Conservation (phyloP, 2,888 invertebrate genomes). For the Pseudococcus viburni region DNA sequence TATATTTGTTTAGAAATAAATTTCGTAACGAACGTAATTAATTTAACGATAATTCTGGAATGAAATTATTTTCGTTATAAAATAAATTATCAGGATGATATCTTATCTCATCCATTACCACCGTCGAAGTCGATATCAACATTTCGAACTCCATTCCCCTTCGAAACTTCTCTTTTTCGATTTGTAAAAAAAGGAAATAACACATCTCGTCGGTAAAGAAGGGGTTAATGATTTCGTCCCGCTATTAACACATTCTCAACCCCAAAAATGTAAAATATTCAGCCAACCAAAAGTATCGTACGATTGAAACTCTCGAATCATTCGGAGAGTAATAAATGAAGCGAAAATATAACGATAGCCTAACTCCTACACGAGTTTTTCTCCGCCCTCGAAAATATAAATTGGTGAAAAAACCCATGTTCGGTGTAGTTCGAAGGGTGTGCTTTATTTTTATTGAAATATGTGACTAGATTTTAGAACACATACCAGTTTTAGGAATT, state of each 20-base stretch:
- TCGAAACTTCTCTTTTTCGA: not conserved
- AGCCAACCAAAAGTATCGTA: constrained; percentile 54
- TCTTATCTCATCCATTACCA: not conserved
- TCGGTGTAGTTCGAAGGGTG: not conserved
- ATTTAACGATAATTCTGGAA: constrained; percentile 4
- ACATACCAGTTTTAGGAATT: constrained; percentile 1
- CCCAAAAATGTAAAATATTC: constrained; percentile 49
- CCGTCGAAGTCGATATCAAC: not conserved
- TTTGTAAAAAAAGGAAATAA: constrained; percentile 42
- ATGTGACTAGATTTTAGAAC: constrained; percentile 8
- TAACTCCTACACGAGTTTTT: not conserved
- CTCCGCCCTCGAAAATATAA: constrained; percentile 46
- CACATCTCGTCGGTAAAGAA: constrained; percentile 11
- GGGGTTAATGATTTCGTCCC: constrained; percentile 50
- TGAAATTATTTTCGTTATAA: not conserved
- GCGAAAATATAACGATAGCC: constrained; percentile 31
- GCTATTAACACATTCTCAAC: constrained; percentile 54
- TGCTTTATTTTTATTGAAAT: constrained; percentile 41
- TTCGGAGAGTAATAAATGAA: constrained; percentile 40
- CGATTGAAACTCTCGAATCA: constrained; percentile 41
- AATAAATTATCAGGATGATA: not conserved
- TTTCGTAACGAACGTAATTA: not conserved
- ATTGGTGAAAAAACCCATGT: not conserved
- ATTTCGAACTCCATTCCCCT: not conserved
- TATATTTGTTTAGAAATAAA: not conserved